Percentiles rank a stretch among this genome's conserved stretches.
Conservation (phyloP, 1,140 invertebrate species). For the Holcopasites calliopsidis region DNA sequence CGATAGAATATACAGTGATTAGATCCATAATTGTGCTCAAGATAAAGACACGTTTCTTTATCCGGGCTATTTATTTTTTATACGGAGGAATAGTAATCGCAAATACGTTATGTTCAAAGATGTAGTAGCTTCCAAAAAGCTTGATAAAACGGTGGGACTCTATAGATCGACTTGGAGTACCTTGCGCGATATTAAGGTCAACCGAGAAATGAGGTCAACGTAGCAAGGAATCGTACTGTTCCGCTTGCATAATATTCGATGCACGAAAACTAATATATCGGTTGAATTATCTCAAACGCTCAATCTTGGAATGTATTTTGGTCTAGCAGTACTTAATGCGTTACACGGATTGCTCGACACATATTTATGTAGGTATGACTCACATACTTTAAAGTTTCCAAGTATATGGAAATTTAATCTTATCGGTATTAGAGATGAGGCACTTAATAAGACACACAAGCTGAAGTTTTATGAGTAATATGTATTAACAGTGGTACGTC, state of each 20-base stretch:
- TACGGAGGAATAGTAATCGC: too few species aligned
- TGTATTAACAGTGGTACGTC: constrained; percentile 46
- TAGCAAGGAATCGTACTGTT: constrained; percentile 62
- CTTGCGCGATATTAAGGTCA: constrained; percentile 67
- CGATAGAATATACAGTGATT: constrained; percentile 1
- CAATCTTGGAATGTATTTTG: background rate
- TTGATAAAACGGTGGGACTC: constrained; percentile 8
- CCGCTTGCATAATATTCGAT: constrained; percentile 45
- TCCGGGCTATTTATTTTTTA: too few species aligned
- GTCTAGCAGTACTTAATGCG: background rate
- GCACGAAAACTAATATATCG: constrained; percentile 22
- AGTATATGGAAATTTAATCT: constrained; percentile 6
- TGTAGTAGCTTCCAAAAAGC: constrained; percentile 14
- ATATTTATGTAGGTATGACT: background rate
- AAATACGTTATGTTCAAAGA: background rate
- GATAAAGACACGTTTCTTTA: background rate
- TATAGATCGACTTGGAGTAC: constrained; percentile 42
- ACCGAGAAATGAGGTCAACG: constrained; percentile 70
- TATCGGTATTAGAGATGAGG: constrained; percentile 16
- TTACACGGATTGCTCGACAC: background rate
- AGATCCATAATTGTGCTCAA: background rate
- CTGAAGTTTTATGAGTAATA: constrained; percentile 50
- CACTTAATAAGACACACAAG: constrained; percentile 52
- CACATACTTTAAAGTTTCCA: background rate
- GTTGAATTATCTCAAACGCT: background rate